phyloP scores from a whole-genome alignment of 2,113 vertebrate species.

The Gymnorhina tibicen region DNA sequence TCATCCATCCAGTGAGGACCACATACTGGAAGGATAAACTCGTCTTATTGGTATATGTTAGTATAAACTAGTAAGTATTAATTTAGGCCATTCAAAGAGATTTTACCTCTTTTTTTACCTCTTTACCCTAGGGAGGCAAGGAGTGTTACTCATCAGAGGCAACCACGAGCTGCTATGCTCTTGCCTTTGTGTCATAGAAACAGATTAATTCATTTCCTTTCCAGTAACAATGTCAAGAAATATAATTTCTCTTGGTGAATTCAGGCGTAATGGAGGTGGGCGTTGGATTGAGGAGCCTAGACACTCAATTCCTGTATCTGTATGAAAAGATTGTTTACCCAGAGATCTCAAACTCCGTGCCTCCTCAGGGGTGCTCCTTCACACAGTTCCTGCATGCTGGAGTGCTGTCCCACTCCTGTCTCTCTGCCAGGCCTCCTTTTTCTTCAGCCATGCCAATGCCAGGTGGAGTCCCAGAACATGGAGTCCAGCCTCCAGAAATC shows the following conservation, averaged over 20 bases:
- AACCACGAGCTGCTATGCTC: rapidly evolving
- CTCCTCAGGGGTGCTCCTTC: not conserved
- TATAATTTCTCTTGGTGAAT: not conserved
- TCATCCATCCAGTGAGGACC: not conserved
- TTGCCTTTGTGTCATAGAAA: not conserved
- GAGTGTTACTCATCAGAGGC: not conserved
- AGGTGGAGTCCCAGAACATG: not conserved
- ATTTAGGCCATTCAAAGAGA: not conserved
- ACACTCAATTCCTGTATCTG: not conserved
- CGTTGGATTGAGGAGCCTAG: not conserved
- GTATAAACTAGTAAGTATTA: not conserved
- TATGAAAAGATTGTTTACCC: not conserved
- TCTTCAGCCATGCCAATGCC: not conserved
- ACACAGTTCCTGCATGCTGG: not conserved
- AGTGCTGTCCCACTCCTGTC: not conserved
- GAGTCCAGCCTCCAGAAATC: not conserved
- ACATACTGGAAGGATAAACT: not conserved
- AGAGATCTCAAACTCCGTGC: not conserved
- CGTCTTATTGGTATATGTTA: not conserved
- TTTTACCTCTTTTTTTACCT: not conserved
- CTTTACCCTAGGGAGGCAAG: not conserved
- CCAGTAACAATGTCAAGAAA: not conserved
- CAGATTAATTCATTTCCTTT: not conserved
- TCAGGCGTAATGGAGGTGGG: not conserved
- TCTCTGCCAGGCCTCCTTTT: not conserved